Base-by-base conservation (phyloP, 2,113 vertebrate genomes). In the Tor tambroides region DNA sequence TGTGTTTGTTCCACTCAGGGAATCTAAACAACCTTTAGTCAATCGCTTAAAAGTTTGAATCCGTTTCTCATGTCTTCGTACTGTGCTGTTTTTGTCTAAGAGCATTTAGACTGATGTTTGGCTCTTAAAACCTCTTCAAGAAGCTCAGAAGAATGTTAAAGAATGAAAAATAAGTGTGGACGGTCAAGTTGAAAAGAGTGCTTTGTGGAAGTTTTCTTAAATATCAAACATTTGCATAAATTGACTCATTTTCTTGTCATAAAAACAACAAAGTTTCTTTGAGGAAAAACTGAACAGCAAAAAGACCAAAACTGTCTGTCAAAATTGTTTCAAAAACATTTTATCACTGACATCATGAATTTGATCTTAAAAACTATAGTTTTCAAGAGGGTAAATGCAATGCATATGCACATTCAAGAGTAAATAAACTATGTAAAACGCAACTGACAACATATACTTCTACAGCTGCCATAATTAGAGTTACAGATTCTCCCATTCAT, bases 11-110 rank as follows among this genome's bases (percentile, higher is more conserved):
- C 46, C 49, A 32, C 46, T 32, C 17, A 76, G 38, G 5, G 19
- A 1, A 28, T 23, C 76, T 32, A 35, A 56, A 56, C 7, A 54
- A 3, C 28, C 41, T 43, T 2, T 43, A 11, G 41, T 43, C n/a
- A 77, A 49, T 35, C 30, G 32, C 56, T 59, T 79, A 21, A 23
- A 59, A 59, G 51, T 59, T 80, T 80, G 14, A 80, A 56, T 35
- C 30, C 5, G 12, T 23, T 59, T 79, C 14, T 59, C 19, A 59
- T 46, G 43, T 46, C 43, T 46, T 11, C 43, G 3, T 46, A 3
- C 43, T 30, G 9, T n/a, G 4, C 28, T 17, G 15, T 19, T 78
- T 30, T 77, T 77, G 65, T 67, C 15, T 5, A 12, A 46, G 43
- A 46, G 43, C 43, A 35, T 4, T 15, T n/a, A 12, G 19, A 56